Evolutionary conservation across 2,797 vertebrate genomes (phyloP).

Genomic region (Bradypus variegatus): DNA sequence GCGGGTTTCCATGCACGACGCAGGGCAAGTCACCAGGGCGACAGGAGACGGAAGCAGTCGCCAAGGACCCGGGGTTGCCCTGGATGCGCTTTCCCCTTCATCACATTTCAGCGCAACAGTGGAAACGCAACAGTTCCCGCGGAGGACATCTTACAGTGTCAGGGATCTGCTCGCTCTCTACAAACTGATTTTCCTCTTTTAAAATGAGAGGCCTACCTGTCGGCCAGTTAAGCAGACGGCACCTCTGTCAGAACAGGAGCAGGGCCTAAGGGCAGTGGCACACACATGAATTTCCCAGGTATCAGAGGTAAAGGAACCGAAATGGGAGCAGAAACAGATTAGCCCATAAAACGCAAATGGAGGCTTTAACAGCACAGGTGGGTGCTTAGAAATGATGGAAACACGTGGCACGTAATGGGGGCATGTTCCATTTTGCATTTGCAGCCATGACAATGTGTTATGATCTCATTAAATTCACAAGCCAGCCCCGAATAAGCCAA

Average conservation of each 20-base stretch:
- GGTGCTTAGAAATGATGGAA: slow-evolving; percentile 54
- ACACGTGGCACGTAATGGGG: slow-evolving; percentile 16
- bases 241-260: slow-evolving; percentile 47
- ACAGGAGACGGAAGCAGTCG: neutral
- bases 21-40: neutral
- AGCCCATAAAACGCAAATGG: slow-evolving; percentile 55
- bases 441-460: slow-evolving; percentile 37
- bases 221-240: slow-evolving; percentile 53
- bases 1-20: neutral
- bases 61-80: neutral
- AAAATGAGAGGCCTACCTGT: neutral
- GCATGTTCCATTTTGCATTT: slow-evolving; percentile 57
- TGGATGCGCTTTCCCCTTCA: neutral
- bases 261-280: slow-evolving; percentile 30
- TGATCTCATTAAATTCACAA: slow-evolving; percentile 54
- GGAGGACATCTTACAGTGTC: slow-evolving; percentile 4
- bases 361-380: slow-evolving; percentile 53
- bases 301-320: neutral
- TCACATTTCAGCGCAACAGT: neutral
- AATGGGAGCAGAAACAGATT: neutral
- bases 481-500: slow-evolving; percentile 39
- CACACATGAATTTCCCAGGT: slow-evolving; percentile 14
- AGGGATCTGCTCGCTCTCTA: slow-evolving; percentile 34
- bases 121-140: neutral
- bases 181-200: slow-evolving; percentile 46